Conservation (phyloP, 2,888 invertebrate species). For the Liopterus haemorrhoidalis region DNA sequence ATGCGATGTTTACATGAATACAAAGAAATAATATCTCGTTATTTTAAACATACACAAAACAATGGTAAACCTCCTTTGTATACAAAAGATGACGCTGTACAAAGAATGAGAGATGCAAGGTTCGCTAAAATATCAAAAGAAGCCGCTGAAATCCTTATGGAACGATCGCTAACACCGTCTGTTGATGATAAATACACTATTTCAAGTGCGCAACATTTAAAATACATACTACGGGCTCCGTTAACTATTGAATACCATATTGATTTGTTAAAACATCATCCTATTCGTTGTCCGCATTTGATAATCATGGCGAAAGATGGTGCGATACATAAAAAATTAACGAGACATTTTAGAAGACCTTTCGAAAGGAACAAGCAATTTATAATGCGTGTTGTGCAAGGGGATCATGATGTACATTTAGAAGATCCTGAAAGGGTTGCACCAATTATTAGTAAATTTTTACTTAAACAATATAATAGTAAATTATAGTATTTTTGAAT, state of each 20-base stretch:
- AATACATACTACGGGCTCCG: slow-evolving; percentile 41
- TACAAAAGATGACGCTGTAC: slow-evolving; percentile 47
- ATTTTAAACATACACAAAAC: no score
- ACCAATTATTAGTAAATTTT: slow-evolving; percentile 36
- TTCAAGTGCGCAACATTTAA: slow-evolving; percentile 53
- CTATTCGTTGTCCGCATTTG: slow-evolving; percentile 33
- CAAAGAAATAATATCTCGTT: slow-evolving; percentile 10
- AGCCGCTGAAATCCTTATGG: slow-evolving; percentile 49
- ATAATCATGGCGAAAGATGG: slow-evolving; percentile 25
- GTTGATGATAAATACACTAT: slow-evolving; percentile 49
- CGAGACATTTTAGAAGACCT: slow-evolving; percentile 1
- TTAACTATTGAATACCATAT: slow-evolving; percentile 41
- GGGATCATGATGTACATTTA: slow-evolving; percentile 59
- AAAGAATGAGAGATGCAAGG: slow-evolving; percentile 47
- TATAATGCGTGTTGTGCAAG: slow-evolving; percentile 44
- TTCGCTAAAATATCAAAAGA: slow-evolving; percentile 40
- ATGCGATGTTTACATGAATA: no score
- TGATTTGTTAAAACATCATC: slow-evolving; percentile 34
- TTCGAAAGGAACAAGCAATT: slow-evolving; percentile 32
- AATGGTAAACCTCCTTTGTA: slow-evolving; percentile 38
- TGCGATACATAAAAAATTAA: not conserved
- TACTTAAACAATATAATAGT: slow-evolving; percentile 31
- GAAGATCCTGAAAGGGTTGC: slow-evolving; percentile 52
- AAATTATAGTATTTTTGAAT: no score
- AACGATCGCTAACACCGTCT: slow-evolving; percentile 46